phyloP scores from a whole-genome alignment of 1,140 invertebrate genomes.

The Oncopeltus fasciatus region DNA sequence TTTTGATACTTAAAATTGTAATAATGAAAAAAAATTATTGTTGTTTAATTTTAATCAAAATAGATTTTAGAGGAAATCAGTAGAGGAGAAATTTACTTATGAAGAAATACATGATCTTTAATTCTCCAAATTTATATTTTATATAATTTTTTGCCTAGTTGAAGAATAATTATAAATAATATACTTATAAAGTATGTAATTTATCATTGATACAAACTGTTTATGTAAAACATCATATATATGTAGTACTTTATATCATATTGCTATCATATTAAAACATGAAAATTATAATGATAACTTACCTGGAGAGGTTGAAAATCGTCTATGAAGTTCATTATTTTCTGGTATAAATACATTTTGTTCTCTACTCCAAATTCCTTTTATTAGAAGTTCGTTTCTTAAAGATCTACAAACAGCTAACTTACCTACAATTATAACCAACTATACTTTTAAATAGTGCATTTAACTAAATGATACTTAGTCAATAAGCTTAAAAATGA shows the following conservation, averaged over 20 bases:
- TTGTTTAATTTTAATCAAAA: too few relatives aligned
- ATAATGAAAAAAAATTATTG: too few relatives aligned
- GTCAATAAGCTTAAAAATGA: too few relatives aligned
- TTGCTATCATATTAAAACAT: background rate
- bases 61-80: too few relatives aligned
- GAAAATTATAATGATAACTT: background rate
- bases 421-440: background rate
- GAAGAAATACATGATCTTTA: too few relatives aligned
- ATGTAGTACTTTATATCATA: background rate
- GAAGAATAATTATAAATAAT: too few relatives aligned
- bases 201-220: background rate
- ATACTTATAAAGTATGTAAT: background rate
- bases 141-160: too few relatives aligned
- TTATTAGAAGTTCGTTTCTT: slow-evolving; percentile 8
- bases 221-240: background rate
- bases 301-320: background rate
- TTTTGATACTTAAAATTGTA: too few relatives aligned
- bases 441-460: too few relatives aligned
- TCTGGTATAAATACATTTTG: background rate
- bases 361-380: background rate
- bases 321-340: background rate
- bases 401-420: background rate
- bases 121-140: too few relatives aligned
- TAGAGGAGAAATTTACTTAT: too few relatives aligned
- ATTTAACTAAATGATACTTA: too few relatives aligned